phyloP scores from a whole-genome alignment of 2,113 vertebrate genomes.

The Ochotona curzoniae region DNA sequence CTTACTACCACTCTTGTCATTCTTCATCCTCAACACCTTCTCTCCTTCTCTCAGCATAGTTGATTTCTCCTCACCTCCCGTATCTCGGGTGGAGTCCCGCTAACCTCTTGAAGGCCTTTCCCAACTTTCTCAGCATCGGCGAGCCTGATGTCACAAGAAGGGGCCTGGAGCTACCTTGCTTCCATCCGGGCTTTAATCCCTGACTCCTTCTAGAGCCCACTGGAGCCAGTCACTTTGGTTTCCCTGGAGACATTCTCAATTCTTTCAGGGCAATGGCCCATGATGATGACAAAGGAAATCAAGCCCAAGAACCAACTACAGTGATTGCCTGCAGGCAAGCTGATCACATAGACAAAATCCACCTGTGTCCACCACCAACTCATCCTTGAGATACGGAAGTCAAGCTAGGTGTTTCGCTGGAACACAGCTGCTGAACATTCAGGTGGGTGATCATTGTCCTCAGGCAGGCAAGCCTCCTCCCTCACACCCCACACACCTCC shows the following conservation, averaged over 20 bases:
- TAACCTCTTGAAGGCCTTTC: neutral
- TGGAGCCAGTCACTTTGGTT: neutral
- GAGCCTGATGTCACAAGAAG: neutral
- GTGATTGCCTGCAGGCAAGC: neutral
- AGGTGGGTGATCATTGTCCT: neutral
- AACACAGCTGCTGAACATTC: neutral
- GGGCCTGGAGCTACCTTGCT: rapidly evolving
- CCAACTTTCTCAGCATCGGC: neutral
- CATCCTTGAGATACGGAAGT: neutral
- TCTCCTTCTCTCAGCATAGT: neutral
- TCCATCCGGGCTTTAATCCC: neutral
- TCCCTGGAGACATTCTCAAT: neutral
- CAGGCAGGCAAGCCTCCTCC: neutral
- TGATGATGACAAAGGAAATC: too few species aligned
- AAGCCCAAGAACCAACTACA: neutral
- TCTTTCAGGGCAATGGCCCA: neutral
- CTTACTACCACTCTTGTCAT: rapidly evolving
- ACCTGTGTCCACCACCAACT: neutral
- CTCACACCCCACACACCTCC: neutral
- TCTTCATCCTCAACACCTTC: too few species aligned
- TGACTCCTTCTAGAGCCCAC: neutral
- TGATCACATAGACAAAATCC: neutral
- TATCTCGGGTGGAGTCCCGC: neutral
- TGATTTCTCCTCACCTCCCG: neutral
- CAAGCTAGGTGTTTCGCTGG: neutral